Evolutionary conservation across 2,797 vertebrate genomes (phyloP), one percentile per base, ranked within the genome.

Genomic region (Ciconia nigra): DNA sequence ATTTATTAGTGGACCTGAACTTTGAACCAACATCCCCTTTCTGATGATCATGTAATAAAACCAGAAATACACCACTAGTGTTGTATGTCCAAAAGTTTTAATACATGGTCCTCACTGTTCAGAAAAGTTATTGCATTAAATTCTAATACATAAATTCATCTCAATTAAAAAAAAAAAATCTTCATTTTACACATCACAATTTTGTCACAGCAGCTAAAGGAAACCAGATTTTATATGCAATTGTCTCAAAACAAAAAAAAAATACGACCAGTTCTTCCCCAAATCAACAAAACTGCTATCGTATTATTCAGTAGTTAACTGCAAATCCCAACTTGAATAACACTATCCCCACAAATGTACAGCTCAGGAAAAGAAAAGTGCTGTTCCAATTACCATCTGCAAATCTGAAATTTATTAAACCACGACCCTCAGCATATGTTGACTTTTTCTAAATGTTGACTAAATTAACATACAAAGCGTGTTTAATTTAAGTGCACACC

Each of bases 91-190:
- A 73, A 57, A 87, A 84, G 35, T 70, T 96, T 93, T 90, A 92
- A 89, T 94, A 47, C 39, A 29, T 16, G 35, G 22, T 83, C 37
- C 63, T 80, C 15, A 13, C n/a, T 67, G n/a, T 42, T 77, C 73
- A 80, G 63, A 80, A 90, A 95, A 80, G 26, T 89, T 96, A 80
- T 13, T 74, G 82, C 82, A 93, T 83, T 83, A 73, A 87, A 79
- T 70, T 78, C 35, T 63, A 81, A 92, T 47, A 92, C 44, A 91
- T 70, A 91, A 57, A 80, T 87, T 80, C 49, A 66, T n/a, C 25
- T 21, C 9, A 81, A 73, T 83, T 39, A 1, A 66, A 47, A 77
- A 54, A 74, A 62, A 51, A 85, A 59, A 59, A 25, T 37, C 82
- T 80, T 66, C 0, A 83, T 66, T 91, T 76, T 93, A 77, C 29